phyloP scores from a whole-genome alignment of 2,113 vertebrate genomes.

The Ceratotherium simum region DNA sequence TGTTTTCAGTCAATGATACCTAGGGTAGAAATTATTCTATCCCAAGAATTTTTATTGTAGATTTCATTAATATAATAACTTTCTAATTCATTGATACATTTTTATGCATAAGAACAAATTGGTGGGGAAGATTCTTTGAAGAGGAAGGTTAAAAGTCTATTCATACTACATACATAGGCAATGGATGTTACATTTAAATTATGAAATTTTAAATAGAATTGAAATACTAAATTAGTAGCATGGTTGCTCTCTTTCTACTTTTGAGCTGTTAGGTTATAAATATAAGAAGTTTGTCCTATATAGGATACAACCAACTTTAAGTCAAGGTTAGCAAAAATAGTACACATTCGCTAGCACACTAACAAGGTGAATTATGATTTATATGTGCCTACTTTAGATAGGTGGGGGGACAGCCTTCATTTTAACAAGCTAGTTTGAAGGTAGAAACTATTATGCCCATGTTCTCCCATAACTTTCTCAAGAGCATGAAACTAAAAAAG shows the following conservation, averaged over 20 bases:
- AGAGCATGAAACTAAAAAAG: not conserved
- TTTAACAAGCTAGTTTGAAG: not conserved
- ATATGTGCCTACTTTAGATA: not conserved
- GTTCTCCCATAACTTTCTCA: not conserved
- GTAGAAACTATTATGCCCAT: not conserved
- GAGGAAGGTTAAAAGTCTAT: not conserved
- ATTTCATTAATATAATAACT: not conserved
- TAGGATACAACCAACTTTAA: not conserved
- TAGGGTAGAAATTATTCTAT: not conserved
- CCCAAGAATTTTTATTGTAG: not conserved
- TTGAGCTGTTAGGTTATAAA: not conserved
- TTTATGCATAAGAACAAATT: not conserved
- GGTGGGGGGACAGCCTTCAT: not conserved
- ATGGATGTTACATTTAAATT: not conserved
- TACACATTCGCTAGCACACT: not conserved
- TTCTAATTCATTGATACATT: not conserved
- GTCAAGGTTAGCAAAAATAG: not conserved
- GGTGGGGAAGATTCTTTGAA: not conserved
- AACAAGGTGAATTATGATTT: slow-evolving; percentile 2
- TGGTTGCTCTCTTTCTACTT: not conserved
- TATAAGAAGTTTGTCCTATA: not conserved
- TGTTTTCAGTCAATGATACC: not conserved
- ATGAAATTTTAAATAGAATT: not conserved
- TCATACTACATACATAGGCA: not conserved
- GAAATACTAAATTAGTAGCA: not conserved